phyloP scores from a whole-genome alignment of 2,888 invertebrate species.

The Pammene fasciana region DNA sequence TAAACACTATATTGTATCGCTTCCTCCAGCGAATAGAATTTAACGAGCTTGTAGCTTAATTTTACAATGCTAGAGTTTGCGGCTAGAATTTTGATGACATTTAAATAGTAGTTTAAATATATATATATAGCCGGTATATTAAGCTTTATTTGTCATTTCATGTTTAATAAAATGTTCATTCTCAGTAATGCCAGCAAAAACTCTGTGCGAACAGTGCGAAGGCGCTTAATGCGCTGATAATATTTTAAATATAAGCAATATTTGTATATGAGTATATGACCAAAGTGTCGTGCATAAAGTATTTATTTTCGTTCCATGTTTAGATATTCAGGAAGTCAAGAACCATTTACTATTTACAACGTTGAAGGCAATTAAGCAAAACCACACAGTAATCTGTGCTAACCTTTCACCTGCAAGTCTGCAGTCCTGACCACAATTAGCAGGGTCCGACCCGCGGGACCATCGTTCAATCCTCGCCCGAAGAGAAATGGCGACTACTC shows the following conservation, averaged over 20 bases:
- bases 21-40: slow-evolving; percentile 17
- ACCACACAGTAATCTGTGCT: neutral
- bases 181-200: no score
- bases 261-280: no score
- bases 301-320: neutral
- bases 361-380: neutral
- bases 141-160: neutral
- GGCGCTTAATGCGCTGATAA: no score
- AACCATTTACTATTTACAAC: neutral
- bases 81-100: neutral
- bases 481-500: slow-evolving; percentile 34
- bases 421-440: slow-evolving; percentile 33
- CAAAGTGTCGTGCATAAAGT: no score
- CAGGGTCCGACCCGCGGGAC: slow-evolving; percentile 45
- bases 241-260: no score
- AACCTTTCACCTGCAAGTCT: slow-evolving; percentile 15
- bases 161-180: neutral
- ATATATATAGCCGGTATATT: neutral
- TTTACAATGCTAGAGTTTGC: slow-evolving; percentile 21
- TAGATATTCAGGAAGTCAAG: no score
- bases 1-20: slow-evolving; percentile 39
- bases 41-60: slow-evolving; percentile 29
- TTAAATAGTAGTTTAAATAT: slow-evolving; percentile 8
- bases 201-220: no score
- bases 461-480: slow-evolving; percentile 52